These are phyloP conservation scores for Heliconius eleuchia DNA, from an alignment of 1,140 invertebrate species.

Conservation along the genomic window DNA sequence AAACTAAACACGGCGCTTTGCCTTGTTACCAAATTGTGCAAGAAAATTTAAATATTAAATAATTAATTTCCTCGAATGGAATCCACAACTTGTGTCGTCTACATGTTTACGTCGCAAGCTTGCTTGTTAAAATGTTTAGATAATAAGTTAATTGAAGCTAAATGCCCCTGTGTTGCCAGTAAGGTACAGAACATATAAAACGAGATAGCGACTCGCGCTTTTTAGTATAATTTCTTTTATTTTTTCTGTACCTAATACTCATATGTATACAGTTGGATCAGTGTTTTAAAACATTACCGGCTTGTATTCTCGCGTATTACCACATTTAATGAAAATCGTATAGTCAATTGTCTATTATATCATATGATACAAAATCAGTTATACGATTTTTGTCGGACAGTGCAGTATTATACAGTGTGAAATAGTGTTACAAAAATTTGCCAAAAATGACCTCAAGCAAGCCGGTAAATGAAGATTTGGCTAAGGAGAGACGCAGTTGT, in stretches of 20 bases:
- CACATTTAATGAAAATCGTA: background rate
- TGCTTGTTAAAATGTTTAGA: too few relatives aligned
- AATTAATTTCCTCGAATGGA: too few relatives aligned
- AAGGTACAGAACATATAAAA: background rate
- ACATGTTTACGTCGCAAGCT: too few relatives aligned
- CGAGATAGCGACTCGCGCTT: background rate
- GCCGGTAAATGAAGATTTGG: slow-evolving; percentile 78
- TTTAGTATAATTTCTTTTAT: background rate
- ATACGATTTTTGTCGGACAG: background rate
- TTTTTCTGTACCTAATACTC: background rate
- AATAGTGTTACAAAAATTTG: background rate
- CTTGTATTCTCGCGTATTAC: background rate
- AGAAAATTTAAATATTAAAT: too few relatives aligned
- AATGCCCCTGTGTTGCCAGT: too few relatives aligned
- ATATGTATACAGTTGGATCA: background rate
- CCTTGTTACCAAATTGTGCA: too few relatives aligned
- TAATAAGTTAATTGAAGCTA: too few relatives aligned
- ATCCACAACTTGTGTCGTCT: too few relatives aligned
- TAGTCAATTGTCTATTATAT: too few relatives aligned
- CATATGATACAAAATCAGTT: background rate
- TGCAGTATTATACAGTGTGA: background rate
- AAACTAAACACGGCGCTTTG: too few relatives aligned
- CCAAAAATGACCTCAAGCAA: background rate
- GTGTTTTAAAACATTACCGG: background rate
- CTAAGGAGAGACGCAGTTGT: slow-evolving; percentile 85